Percentiles rank a stretch among this genome's conserved stretches.
These are phyloP conservation scores for Aelia acuminata DNA, from an alignment of 2,888 invertebrate species.

Conservation along the genomic window DNA sequence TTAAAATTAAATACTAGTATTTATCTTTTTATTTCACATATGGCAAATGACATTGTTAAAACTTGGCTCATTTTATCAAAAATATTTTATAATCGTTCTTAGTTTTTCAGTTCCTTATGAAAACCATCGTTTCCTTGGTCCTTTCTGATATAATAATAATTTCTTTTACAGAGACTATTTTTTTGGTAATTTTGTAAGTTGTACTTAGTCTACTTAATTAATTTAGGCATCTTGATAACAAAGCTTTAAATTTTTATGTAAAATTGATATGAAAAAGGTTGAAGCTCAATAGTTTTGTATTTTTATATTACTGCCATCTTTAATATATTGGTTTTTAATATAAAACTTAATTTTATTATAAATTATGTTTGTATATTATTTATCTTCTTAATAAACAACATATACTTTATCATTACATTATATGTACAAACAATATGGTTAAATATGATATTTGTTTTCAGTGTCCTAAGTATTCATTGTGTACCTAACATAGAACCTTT, in stretches of 20 bases:
- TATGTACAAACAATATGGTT: not conserved
- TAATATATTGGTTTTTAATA: conserved; percentile 1
- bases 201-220: conserved; percentile 9
- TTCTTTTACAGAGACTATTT: not conserved
- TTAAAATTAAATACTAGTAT: not conserved
- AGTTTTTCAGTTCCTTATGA: not conserved
- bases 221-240: conserved; percentile 15
- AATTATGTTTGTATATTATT: not conserved
- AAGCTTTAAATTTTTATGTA: conserved; percentile 41
- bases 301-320: conserved; percentile 51
- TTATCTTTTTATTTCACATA: not conserved
- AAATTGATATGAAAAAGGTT: conserved; percentile 25
- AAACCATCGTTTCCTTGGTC: not conserved
- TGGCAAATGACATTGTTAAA: not conserved
- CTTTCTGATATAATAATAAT: not conserved
- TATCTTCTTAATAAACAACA: not conserved
- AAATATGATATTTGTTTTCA: not conserved
- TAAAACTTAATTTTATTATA: conserved; percentile 1
- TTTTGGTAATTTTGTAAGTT: not conserved
- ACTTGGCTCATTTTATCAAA: not conserved
- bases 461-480: not conserved
- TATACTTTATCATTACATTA: not conserved
- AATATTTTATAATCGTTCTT: not conserved
- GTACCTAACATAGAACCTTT: not conserved
- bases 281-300: conserved; percentile 48